Percentiles rank a stretch among this genome's conserved stretches.
phyloP scores from a whole-genome alignment of 64 coral and sea anemone genomes.

The Montipora sp. region DNA sequence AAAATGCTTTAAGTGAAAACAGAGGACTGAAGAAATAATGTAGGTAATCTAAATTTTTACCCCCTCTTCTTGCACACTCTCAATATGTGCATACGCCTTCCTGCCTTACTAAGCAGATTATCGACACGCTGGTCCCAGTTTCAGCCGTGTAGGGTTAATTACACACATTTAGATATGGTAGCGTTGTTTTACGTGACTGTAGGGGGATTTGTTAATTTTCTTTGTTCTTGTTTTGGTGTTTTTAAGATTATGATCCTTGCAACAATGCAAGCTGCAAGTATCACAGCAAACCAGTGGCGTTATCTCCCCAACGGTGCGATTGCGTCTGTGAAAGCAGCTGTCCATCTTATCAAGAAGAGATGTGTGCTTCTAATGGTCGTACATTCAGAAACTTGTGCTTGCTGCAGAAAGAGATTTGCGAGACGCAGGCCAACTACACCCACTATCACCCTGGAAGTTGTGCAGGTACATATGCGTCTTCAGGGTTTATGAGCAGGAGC shows the following conservation, averaged over 20 bases:
- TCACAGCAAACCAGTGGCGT: slow-evolving; percentile 40
- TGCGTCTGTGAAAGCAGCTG: slow-evolving; percentile 52
- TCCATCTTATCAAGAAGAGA: slow-evolving; percentile 61
- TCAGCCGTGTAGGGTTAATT: too few species aligned
- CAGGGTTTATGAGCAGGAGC: too few species aligned
- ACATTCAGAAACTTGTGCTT: slow-evolving; percentile 70
- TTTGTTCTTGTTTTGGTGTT: background rate
- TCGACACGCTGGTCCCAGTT: too few species aligned
- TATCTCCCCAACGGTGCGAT: slow-evolving; percentile 12
- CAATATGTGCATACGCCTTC: too few species aligned
- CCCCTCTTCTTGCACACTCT: too few species aligned
- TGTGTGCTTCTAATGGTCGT: slow-evolving; percentile 49
- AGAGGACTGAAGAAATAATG: too few species aligned
- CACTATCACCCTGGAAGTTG: slow-evolving; percentile 62
- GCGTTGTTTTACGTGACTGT: too few species aligned
- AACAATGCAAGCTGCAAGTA: slow-evolving; percentile 40
- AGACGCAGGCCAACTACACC: slow-evolving; percentile 43
- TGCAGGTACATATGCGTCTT: background rate
- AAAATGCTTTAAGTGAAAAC: too few species aligned
- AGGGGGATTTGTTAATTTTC: too few species aligned
- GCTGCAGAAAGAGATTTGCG: slow-evolving; percentile 65
- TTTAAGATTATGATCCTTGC: slow-evolving; percentile 62
- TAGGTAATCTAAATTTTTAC: too few species aligned
- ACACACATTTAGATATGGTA: too few species aligned
- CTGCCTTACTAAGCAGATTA: too few species aligned